Base-by-base conservation (phyloP, 2,888 invertebrate genomes). In the Aricia artaxerxes region DNA sequence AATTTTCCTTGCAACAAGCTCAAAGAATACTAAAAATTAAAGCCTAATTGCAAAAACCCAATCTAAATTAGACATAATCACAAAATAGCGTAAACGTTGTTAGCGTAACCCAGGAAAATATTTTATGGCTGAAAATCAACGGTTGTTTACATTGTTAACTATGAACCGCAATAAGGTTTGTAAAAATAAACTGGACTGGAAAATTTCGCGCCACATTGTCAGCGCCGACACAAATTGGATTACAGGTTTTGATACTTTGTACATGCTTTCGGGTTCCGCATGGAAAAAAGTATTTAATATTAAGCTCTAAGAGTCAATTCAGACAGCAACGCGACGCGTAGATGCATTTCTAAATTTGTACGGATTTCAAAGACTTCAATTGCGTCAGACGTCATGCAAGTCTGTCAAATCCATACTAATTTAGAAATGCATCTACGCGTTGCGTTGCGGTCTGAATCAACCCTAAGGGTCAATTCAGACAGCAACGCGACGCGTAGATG, bases 181-280 rank as follows among this genome's bases (percentile, higher is more conserved):
- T 35, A 76, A 53, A 53, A 76, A 76, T 76, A 76, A 16, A 53
- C 57, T 76, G 31, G 16, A 76, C 44, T 53, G 49, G 76, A 35
- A 76, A 76, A 57, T 57, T 31, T 76, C 31, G 76, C 53, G 76
- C 35, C 57, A 57, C 76, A 75, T 53, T 75, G 75, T 75, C 75
- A 76, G 35, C 76, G 4, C 24, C 31, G 53, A 76, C 76, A 57
- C 53, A 76, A 53, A 76, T 76, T 76, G 35, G 76, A 76, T 76
- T 76, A 5, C 75, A 49, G 44, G 49, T 75, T 75, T 75, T 75
- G 53, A 75, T 75, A 73, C 53, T 5, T 31, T 75, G 16, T 44
- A 24, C 44, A 24, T 44, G n/a, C n/a, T 49, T 49, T 49, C 24
- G 73, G 49, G 44, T 44, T 61, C 61, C 7, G 61, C 24, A 61